Conservation (phyloP, 2,888 invertebrate genomes). For the Sialis fuliginosa region DNA sequence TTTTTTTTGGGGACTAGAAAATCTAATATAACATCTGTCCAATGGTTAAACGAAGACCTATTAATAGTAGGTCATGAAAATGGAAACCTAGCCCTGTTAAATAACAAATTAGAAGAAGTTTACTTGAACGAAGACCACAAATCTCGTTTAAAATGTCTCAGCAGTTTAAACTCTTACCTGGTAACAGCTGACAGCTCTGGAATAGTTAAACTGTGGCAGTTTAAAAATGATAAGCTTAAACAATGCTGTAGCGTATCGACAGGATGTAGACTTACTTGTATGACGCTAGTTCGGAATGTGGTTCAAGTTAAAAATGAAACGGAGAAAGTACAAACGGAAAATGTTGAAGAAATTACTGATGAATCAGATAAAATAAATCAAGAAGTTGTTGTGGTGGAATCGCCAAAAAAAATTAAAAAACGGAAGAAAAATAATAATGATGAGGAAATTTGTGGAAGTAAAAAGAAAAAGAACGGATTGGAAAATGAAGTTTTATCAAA, state of each 20-base stretch:
- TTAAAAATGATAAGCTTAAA: constrained; percentile 22
- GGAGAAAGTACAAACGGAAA: constrained; percentile 13
- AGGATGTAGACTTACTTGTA: constrained; percentile 56
- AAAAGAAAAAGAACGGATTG: constrained; percentile 21
- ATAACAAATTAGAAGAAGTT: constrained; percentile 32
- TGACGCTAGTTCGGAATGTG: constrained; percentile 35
- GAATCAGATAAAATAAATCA: constrained; percentile 4
- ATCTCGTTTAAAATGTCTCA: constrained; percentile 49
- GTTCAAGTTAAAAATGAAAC: constrained; percentile 15
- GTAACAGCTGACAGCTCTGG: constrained; percentile 65
- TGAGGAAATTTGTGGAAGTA: constrained; percentile 13
- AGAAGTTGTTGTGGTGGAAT: constrained; percentile 6
- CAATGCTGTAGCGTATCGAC: constrained; percentile 41
- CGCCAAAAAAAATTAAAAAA: constrained; percentile 6
- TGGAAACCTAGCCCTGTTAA: constrained; percentile 44
- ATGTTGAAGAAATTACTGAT: constrained; percentile 19
- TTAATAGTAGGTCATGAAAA: constrained; percentile 54
- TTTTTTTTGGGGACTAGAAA: too few relatives aligned
- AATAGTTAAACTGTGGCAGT: constrained; percentile 55
- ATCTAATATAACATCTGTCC: too few relatives aligned
- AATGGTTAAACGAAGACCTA: constrained; percentile 24
- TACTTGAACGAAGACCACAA: constrained; percentile 36
- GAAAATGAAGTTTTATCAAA: too few relatives aligned
- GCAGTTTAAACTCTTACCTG: constrained; percentile 34
- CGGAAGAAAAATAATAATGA: constrained; percentile 6